Evolutionary conservation across 2,113 vertebrate species (phyloP).

Genomic region (Burhinus bistriatus): DNA sequence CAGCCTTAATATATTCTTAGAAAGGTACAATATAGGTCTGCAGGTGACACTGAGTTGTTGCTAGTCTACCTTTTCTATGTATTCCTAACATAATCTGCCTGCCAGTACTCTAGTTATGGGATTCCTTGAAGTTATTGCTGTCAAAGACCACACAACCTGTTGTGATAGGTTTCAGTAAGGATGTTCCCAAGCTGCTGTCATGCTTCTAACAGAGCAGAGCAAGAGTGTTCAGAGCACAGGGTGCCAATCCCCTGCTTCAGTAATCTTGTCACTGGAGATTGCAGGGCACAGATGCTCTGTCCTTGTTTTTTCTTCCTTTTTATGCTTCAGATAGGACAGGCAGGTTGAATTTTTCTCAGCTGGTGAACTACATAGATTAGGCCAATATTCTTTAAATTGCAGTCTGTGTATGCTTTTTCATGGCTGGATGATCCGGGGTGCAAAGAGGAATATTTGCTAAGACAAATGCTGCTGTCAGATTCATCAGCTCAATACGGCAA

Average conservation of each 20-base stretch:
- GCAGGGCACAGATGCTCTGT: not conserved
- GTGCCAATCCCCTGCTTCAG: not conserved
- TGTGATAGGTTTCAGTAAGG: not conserved
- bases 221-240: not conserved
- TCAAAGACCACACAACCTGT: not conserved
- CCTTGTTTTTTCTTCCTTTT: not conserved
- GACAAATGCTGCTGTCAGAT: constrained; percentile 67
- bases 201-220: not conserved
- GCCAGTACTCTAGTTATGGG: not conserved
- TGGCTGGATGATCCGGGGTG: constrained; percentile 36
- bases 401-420: constrained; percentile 56
- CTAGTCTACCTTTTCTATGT: not conserved
- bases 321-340: not conserved
- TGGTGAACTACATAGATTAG: constrained; percentile 29
- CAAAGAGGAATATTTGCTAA: constrained; percentile 65
- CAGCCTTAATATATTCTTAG: not conserved
- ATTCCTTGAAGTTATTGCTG: not conserved
- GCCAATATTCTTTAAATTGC: constrained; percentile 54
- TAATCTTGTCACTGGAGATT: not conserved
- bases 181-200: not conserved
- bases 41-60: not conserved
- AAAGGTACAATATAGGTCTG: not conserved
- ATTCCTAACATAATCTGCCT: not conserved
- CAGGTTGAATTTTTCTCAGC: constrained; percentile 26
- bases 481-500: constrained; percentile 45